A percentile compares a stretch with the other conserved stretches of the same genome.
Conservation (phyloP, 2,113 vertebrate genomes). For the Cacatua alba region DNA sequence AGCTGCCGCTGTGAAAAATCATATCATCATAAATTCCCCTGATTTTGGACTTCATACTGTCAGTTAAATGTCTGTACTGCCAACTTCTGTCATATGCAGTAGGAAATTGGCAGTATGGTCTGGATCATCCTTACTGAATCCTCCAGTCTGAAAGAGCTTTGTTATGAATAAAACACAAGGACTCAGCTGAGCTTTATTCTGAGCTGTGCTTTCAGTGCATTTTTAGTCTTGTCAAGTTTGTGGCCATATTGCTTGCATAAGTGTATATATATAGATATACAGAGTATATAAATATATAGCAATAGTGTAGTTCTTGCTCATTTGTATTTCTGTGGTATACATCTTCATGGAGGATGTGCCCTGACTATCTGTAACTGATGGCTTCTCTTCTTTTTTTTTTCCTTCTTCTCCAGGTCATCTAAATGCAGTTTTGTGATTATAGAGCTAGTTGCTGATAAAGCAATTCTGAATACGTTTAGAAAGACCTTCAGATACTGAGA, state of each 20-base stretch:
- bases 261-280: background rate
- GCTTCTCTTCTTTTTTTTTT: background rate
- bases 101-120: background rate
- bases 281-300: background rate
- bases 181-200: background rate
- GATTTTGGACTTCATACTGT: background rate
- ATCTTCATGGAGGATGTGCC: background rate
- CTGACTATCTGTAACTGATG: background rate
- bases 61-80: background rate
- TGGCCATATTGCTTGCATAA: background rate
- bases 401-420: background rate
- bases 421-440: background rate
- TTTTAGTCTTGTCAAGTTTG: background rate
- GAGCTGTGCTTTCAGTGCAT: background rate
- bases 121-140: background rate
- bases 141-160: background rate
- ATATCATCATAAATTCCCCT: background rate
- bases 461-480: background rate
- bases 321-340: background rate
- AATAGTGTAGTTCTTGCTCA: background rate
- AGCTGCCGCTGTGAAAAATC: background rate
- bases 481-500: background rate
- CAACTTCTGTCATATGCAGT: background rate
- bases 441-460: background rate
- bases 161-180: background rate